Evolutionary conservation across 1,140 invertebrate genomes (phyloP).

Genomic region (Asbolus verrucosus): DNA sequence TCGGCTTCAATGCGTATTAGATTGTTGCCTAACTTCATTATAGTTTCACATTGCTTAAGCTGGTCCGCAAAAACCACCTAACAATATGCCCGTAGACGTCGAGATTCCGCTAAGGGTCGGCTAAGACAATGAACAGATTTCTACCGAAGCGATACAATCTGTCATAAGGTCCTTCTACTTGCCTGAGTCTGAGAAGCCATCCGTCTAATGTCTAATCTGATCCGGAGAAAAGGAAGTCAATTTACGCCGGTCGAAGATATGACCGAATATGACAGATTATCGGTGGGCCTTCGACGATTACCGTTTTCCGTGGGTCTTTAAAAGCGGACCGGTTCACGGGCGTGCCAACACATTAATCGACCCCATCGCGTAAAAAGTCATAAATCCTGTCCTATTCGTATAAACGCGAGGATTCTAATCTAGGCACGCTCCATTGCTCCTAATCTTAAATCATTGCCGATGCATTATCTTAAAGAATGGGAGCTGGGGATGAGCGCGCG

Average conservation of each 20-base stretch:
- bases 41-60: slow-evolving; percentile 9
- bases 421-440: slow-evolving; percentile 54
- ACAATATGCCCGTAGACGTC: slow-evolving; percentile 37
- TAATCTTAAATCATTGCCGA: slow-evolving; percentile 57
- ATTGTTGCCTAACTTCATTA: slow-evolving; percentile 31
- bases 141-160: slow-evolving; percentile 38
- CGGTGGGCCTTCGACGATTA: background rate
- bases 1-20: slow-evolving; percentile 24
- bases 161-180: slow-evolving; percentile 40
- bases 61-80: slow-evolving; percentile 20
- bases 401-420: slow-evolving; percentile 52
- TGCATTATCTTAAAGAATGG: slow-evolving; percentile 55
- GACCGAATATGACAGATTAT: slow-evolving; percentile 46
- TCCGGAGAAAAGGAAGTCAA: slow-evolving; percentile 41
- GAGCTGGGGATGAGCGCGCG: slow-evolving; percentile 39
- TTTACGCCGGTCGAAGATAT: slow-evolving; percentile 37
- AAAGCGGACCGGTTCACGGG: too few relatives aligned
- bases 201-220: slow-evolving; percentile 47
- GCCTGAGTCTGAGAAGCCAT: slow-evolving; percentile 29
- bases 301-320: too few relatives aligned
- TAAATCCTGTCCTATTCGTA: slow-evolving; percentile 45
- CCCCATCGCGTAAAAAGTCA: slow-evolving; percentile 11
- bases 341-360: slow-evolving; percentile 4
- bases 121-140: slow-evolving; percentile 36
- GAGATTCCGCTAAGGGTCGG: slow-evolving; percentile 14